Conservation (phyloP, 2,888 invertebrate genomes). For the Stomorhina lunata region DNA sequence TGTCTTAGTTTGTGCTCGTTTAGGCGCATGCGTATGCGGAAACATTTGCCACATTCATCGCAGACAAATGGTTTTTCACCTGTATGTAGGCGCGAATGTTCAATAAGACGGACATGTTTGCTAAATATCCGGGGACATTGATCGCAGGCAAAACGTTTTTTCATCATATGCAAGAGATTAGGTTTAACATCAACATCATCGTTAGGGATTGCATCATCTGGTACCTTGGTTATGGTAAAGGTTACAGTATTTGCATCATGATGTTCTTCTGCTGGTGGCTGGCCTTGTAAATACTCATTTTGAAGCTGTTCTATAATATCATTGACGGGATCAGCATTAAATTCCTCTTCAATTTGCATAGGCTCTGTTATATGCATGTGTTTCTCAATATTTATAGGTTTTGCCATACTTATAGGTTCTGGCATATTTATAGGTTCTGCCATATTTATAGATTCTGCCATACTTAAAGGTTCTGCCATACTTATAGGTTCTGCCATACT, state of each 20-base stretch:
- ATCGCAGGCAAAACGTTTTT: conserved; percentile 71
- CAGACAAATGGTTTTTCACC: conserved; percentile 78
- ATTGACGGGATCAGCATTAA: conserved; percentile 42
- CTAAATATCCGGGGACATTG: conserved; percentile 72
- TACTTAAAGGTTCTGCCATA: no score
- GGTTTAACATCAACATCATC: conserved; percentile 64
- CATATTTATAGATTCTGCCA: no score
- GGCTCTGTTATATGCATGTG: no score
- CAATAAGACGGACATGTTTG: conserved; percentile 74
- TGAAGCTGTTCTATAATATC: conserved; percentile 59
- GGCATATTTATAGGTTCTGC: no score
- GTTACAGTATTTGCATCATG: conserved; percentile 4
- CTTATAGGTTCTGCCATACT: no score
- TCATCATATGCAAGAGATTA: conserved; percentile 46
- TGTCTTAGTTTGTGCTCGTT: conserved; percentile 76
- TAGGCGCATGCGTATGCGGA: conserved; percentile 76
- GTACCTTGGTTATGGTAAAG: conserved; percentile 22
- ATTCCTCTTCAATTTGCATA: background rate
- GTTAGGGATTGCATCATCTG: background rate
- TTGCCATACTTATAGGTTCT: no score
- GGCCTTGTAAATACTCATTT: conserved; percentile 28
- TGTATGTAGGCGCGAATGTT: conserved; percentile 76
- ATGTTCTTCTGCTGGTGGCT: background rate
- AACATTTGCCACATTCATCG: conserved; percentile 73
- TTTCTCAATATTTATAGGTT: no score